Conservation (phyloP, 2,113 vertebrate species). For the Apodemus sylvaticus region DNA sequence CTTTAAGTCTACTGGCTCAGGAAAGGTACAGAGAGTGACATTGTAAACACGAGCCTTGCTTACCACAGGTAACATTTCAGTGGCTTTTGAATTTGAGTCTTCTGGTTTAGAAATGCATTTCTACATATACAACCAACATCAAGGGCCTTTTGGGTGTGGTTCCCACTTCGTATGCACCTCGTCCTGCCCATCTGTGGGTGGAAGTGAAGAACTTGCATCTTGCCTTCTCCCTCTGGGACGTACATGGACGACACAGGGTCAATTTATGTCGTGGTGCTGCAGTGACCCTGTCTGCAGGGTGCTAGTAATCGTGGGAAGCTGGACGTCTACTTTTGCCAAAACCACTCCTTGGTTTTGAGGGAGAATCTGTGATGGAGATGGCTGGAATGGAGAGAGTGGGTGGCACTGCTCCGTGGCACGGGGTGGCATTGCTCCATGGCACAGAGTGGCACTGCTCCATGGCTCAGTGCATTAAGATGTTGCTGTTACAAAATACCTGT, state of each 20-base stretch:
- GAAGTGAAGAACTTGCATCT: not conserved
- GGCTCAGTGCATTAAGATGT: not conserved
- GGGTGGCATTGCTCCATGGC: not conserved
- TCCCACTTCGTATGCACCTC: fast-evolving
- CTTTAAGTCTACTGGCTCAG: not conserved
- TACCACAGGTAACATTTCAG: not conserved
- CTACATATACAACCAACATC: not conserved
- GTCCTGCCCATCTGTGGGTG: not conserved
- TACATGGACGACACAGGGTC: fast-evolving
- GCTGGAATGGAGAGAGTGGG: too few relatives aligned
- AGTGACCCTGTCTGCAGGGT: not conserved
- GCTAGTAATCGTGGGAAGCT: not conserved
- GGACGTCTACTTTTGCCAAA: fast-evolving
- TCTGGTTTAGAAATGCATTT: constrained; percentile 39
- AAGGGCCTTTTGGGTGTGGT: fast-evolving
- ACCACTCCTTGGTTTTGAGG: not conserved
- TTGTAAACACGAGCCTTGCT: not conserved
- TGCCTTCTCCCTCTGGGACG: not conserved
- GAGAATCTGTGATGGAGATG: not conserved
- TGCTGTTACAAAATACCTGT: not conserved
- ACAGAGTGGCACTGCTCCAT: not conserved
- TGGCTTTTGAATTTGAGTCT: constrained; percentile 61
- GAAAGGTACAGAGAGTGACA: not conserved
- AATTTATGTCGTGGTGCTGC: fast-evolving
- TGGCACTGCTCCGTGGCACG: not conserved